Base-by-base conservation (phyloP, 53 echinoderm and acorn worm genomes). In the Temnopleurus reevesii region DNA sequence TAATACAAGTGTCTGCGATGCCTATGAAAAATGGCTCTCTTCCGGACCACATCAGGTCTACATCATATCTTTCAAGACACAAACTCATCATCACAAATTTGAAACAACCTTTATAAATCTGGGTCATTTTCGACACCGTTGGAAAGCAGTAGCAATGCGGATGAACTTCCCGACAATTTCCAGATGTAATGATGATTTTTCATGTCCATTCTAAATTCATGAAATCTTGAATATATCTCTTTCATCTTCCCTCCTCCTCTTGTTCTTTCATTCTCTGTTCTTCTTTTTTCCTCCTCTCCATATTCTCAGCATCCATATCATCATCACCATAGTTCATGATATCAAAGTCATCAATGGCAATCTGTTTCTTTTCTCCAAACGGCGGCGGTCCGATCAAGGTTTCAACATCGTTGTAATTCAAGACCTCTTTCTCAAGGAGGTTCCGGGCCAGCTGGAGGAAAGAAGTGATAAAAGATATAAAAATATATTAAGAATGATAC, bases 321-420 rank as follows among this genome's bases (percentile, higher is more conserved):
- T 90, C 63, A 21, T 90, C 71, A 12, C 89, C 55, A 46, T 87
- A 49, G 45, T 90, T 91, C 34, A 92, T 36, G 18, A 88, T 51
- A 46, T 91, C 94, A 93, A 97, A 97, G 55, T 94, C 91, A 33
- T 92, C 95, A 4, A 97, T 59, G 53, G 83, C 83, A 8, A 97
- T 77, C 59, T 91, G 89, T 53, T 94, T 96, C 91, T 99, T 99
- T 28, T 89, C 58, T 10, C 99, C 96, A 80, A 94, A 93, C 45
- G 96, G 93, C 15, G 99, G 99, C 29, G 96, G 99, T 7, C 99
- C 99, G 4, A 99, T 80, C 55, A 99, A 53, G 13, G 86, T 35
- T 33, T 92, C 96, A 0, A 99, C 92, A 76, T 99, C 99, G 17
- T 55, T 77, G 56, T 99, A 96, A 66, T 96, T 99, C 53, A 96